phyloP scores from a whole-genome alignment of 1,140 invertebrate genomes.

The Chelonus insularis region DNA sequence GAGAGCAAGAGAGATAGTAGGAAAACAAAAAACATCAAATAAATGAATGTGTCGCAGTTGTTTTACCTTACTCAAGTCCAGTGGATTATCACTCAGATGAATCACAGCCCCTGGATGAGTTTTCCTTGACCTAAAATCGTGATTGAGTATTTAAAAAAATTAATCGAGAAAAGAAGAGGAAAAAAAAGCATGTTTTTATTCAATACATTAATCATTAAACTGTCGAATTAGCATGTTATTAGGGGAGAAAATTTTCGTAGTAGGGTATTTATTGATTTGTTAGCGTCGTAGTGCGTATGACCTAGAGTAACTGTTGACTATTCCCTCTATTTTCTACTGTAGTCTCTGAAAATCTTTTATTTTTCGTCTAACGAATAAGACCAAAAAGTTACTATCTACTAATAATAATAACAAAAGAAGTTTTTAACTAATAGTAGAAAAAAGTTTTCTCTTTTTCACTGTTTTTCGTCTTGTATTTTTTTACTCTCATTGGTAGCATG shows the following conservation, averaged over 20 bases:
- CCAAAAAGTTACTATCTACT: too few relatives aligned
- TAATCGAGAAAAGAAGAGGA: background rate
- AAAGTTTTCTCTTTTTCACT: background rate
- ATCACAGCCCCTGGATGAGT: slow-evolving; percentile 94
- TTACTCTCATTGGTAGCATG: slow-evolving; percentile 13
- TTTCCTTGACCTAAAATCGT: slow-evolving; percentile 81
- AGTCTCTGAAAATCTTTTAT: too few relatives aligned
- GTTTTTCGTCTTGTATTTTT: slow-evolving; percentile 1
- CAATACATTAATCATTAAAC: slow-evolving; percentile 3
- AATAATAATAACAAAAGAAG: too few relatives aligned
- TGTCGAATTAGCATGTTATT: background rate
- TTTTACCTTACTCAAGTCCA: slow-evolving; percentile 94
- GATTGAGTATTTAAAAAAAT: slow-evolving; percentile 9
- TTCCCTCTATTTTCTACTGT: too few relatives aligned
- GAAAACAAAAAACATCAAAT: too few relatives aligned
- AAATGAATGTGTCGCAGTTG: too few relatives aligned
- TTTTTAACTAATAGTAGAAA: slow-evolving; percentile 7
- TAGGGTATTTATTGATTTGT: too few relatives aligned
- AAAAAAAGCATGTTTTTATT: background rate
- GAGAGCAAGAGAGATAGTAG: too few relatives aligned
- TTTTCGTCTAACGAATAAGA: too few relatives aligned
- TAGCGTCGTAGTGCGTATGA: too few relatives aligned
- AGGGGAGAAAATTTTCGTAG: background rate
- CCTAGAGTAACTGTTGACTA: too few relatives aligned
- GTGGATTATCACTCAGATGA: slow-evolving; percentile 93